phyloP scores from a whole-genome alignment of 2,113 vertebrate genomes.

The Stercorarius parasiticus region DNA sequence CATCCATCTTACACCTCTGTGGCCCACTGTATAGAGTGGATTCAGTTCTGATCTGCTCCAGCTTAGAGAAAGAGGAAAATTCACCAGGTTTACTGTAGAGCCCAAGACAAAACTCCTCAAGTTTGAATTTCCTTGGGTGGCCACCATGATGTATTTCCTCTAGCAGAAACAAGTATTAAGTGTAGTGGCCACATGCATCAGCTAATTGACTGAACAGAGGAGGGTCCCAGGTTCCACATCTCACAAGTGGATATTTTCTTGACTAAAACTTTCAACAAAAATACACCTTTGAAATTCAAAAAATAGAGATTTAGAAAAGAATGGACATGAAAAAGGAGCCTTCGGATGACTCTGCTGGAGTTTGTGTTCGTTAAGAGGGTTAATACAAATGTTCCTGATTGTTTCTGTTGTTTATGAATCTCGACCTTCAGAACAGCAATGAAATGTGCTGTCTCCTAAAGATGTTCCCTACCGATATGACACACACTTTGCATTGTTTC shows the following conservation, averaged over 20 bases:
- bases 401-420: slow-evolving; percentile 72
- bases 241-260: neutral
- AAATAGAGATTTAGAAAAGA: neutral
- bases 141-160: neutral
- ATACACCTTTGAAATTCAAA: neutral
- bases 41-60: neutral
- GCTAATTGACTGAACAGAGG: neutral
- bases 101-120: neutral
- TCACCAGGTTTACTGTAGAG: neutral
- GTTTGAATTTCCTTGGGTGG: neutral
- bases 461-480: slow-evolving; percentile 80
- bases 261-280: neutral
- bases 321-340: neutral
- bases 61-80: neutral
- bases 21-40: neutral
- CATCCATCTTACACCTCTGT: neutral
- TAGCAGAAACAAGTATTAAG: neutral
- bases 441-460: slow-evolving; percentile 72
- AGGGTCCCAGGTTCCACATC: neutral
- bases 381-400: slow-evolving; percentile 1
- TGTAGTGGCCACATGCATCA: neutral
- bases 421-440: slow-evolving; percentile 50
- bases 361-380: neutral
- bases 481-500: slow-evolving; percentile 71
- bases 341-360: neutral